Conservation (phyloP, 2,113 vertebrate species). For the Lethenteron camtschaticum region DNA sequence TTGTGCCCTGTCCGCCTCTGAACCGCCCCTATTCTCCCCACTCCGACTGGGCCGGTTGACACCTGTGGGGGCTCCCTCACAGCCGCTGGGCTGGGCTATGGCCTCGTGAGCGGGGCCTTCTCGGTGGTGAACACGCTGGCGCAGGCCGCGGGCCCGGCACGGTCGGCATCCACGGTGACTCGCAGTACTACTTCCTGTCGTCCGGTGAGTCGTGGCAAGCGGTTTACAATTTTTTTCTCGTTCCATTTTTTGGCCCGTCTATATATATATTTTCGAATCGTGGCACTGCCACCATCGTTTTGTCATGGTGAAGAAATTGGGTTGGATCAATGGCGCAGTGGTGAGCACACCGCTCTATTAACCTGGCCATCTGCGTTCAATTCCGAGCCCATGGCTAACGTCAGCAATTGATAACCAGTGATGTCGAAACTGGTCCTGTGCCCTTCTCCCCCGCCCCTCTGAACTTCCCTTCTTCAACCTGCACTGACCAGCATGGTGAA, state of each 20-base stretch:
- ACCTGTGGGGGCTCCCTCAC: background rate
- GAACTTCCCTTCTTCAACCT: background rate
- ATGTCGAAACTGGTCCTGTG: background rate
- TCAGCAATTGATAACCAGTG: no score
- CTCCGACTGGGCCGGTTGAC: background rate
- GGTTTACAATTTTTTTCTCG: no score
- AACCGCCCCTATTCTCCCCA: conserved; percentile 5
- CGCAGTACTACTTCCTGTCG: conserved; percentile 36
- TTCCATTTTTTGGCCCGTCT: no score
- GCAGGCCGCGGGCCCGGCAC: conserved; percentile 25
- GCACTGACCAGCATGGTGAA: background rate
- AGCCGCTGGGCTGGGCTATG: conserved; percentile 37
- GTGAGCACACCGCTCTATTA: no score
- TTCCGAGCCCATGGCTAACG: no score
- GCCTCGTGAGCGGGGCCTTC: conserved; percentile 38
- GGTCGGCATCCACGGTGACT: conserved; percentile 32
- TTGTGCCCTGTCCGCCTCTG: background rate
- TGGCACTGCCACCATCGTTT: no score
- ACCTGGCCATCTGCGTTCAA: no score
- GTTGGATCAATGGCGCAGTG: no score
- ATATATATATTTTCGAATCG: no score
- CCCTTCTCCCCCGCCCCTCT: conserved; percentile 11
- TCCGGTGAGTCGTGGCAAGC: conserved; percentile 19
- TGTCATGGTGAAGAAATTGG: no score
- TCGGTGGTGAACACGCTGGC: conserved; percentile 42